Base-by-base conservation (phyloP, 2,888 invertebrate genomes). In the Drosophila testacea region DNA sequence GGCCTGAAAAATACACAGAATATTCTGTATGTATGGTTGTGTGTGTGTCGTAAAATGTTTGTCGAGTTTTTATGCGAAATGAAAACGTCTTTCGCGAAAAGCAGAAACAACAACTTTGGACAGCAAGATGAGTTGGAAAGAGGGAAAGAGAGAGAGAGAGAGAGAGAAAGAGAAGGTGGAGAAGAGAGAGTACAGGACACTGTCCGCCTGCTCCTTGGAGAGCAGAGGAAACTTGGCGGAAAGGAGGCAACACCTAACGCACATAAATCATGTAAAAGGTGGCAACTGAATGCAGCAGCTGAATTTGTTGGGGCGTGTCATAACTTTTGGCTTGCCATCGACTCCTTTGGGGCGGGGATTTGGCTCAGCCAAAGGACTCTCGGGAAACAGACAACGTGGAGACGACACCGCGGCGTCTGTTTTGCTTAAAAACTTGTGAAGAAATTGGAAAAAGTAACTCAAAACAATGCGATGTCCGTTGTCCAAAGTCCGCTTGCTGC, bases 261-360 rank as follows among this genome's bases (percentile, higher is more conserved):
- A 71, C 82, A 88, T 88, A 89, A 88, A 88, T 88, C 88, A 88
- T 88, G 69, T 69, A 69, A 67, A 81, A 83, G 86, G 86, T 83
- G 83, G 81, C 83, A 79, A 74, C 70, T 55, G 67, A 42, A 64
- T 62, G 69, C 54, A 57, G 59, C 69, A 61, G 74, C 62, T 61
- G 78, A 50, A 36, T 27, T 27, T 48, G 47, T 32, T 48, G 50
- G 48, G 83, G 84, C 83, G 82, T 87, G 82, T 84, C 83, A 83
- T 83, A 83, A 83, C 83, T 83, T 86, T 73, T 68, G 77, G 72
- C 64, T 62, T 69, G 63, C 54, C 71, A 48, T 56, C 4, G 62
- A 52, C 52, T 56, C 69, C 66, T 47, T 52, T 13, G 51, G 56
- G 50, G 66, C 42, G 69, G 60, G 62, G 69, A 57, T 62, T 67